Evolutionary conservation across 2,888 invertebrate genomes (phyloP), one percentile per base, ranked within the genome.

Genomic region (Tetragnatha montana): DNA sequence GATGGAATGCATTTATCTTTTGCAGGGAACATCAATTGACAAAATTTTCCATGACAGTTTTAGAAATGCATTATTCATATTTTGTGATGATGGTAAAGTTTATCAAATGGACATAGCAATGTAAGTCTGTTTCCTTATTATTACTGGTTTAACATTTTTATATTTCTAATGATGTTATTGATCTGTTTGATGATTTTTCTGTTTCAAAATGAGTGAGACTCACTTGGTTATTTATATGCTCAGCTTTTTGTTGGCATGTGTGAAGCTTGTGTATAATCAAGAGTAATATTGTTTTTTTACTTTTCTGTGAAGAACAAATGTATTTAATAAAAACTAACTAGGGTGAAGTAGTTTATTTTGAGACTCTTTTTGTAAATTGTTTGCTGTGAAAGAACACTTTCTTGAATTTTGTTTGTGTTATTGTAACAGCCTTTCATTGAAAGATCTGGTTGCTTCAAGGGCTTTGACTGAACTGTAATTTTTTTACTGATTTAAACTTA

Each of bases 71-170:
- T 19, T 91, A 8, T 69, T 74, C 12, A n/a, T 91, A 4, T 78
- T 80, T 73, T 86, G 87, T n/a, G 50, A 84, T 21, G 87, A 91
- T 81, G 73, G 51, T 51, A 80, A 17, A 7, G 19, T 87, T 47
- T 49, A 68, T 7, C 79, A 84, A 60, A 68, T 82, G 22, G 80
- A 87, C 79, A 19, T 74, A 22, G 35, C 12, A 69, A 70, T 35
- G 91, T 91, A 84, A 70, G 81, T 49, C 21, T 14, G 19, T 73
- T 50, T 21, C 51, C 35, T 50, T 70, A 19, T 8, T 70, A 60
- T 35, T 60, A 68, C 35, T 49, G 50, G 49, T n/a, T 14, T 17
- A n/a, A 70, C 17, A 47, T 70, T 81, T 70, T 70, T 47, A 35
- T n/a, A 6, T 70, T 7, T 35, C 35, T 35, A 35, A 35, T 1